Evolutionary conservation across 2,113 vertebrate genomes (phyloP).

Genomic region (Danionella cerebrum): DNA sequence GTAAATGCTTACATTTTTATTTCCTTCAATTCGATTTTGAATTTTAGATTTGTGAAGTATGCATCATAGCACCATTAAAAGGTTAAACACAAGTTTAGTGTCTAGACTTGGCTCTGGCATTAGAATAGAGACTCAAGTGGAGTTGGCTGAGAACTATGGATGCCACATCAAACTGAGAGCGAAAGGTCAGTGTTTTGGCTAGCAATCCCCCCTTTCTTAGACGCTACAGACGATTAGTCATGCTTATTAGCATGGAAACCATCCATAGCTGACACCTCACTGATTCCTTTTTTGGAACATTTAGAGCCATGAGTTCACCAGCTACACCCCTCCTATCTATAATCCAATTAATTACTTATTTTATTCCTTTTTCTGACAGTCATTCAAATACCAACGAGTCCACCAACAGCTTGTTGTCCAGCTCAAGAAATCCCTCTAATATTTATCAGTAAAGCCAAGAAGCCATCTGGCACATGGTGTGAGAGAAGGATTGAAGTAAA

Average conservation of each 20-base stretch:
- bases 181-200: conserved; percentile 5
- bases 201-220: background rate
- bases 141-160: conserved; percentile 7
- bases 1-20: too few relatives aligned
- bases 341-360: background rate
- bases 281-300: background rate
- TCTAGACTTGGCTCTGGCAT: conserved; percentile 1
- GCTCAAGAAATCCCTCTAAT: conserved; percentile 56
- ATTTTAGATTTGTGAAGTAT: too few relatives aligned
- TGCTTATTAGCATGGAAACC: too few relatives aligned
- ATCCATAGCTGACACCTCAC: too few relatives aligned
- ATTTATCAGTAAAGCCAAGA: conserved; percentile 61
- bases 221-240: background rate
- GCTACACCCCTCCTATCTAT: too few relatives aligned
- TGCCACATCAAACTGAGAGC: background rate
- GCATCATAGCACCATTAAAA: background rate
- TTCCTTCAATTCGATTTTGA: too few relatives aligned
- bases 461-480: conserved; percentile 62
- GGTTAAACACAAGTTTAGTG: background rate
- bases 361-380: background rate
- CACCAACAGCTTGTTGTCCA: conserved; percentile 46
- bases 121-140: background rate
- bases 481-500: conserved; percentile 32
- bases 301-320: too few relatives aligned
- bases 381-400: background rate